Percentiles rank a stretch among this genome's conserved stretches.
Conservation (phyloP, 2,113 vertebrate species). For the Columba janthina region DNA sequence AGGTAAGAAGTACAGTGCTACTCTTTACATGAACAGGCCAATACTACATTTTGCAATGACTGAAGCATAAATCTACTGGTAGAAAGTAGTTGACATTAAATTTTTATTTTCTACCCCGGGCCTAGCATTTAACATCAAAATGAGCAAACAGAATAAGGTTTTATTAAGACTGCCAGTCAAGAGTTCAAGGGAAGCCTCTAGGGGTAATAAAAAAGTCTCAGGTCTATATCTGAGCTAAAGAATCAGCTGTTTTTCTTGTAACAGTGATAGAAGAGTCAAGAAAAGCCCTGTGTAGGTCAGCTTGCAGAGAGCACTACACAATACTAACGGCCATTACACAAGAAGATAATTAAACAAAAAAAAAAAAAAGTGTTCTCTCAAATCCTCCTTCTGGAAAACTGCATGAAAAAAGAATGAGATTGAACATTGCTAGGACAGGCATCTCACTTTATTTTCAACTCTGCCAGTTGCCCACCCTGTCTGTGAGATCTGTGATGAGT, state of each 20-base stretch:
- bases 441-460: neutral
- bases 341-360: neutral
- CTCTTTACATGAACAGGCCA: neutral
- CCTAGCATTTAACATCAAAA: neutral
- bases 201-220: neutral
- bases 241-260: neutral
- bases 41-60: neutral
- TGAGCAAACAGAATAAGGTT: neutral
- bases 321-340: neutral
- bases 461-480: neutral
- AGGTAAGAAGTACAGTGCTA: neutral
- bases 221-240: neutral
- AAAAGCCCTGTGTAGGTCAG: neutral
- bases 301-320: neutral
- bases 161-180: neutral
- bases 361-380: neutral
- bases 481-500: neutral
- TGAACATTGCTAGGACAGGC: neutral
- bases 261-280: neutral
- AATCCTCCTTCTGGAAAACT: neutral
- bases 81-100: neutral
- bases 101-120: neutral
- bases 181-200: neutral
- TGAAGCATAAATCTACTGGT: neutral
- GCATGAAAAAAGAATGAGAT: neutral